Evolutionary conservation across 2,888 invertebrate genomes (phyloP), one percentile per base, ranked within the genome.

Genomic region (Metellina segmentata): DNA sequence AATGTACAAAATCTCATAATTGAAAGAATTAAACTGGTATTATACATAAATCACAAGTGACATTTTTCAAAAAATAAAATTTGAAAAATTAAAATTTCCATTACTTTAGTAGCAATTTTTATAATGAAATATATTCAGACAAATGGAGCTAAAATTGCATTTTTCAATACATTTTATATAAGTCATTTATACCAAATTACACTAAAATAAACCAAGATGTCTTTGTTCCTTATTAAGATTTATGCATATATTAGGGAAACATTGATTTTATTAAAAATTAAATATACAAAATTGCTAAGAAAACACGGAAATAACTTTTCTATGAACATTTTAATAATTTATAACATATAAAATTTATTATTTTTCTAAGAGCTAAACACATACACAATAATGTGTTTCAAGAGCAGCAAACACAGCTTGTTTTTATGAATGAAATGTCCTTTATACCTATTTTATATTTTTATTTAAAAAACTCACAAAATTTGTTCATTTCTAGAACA

Each of bases 351-450:
- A 91, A 91, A 91, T 79, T 70, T 81, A 53, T 61, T 61, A 69
- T 85, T 85, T 74, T 81, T 75, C 87, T 91, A 87, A 91, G 81
- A 87, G 61, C 91, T 91, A 87, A 81, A 91, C 89, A 87, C 51
- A 82, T 91, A 86, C 78, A 91, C 75, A 86, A 86, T 52, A 81
- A 85, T 91, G 91, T 79, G 87, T 85, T 90, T 81, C 79, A 74
- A 53, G 70, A 61, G 79, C 83, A 83, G 79, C 83, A 87, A 91
- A 83, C 91, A 91, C 91, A 82, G 61, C 82, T 52, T 52, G 70
- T 72, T 34, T 77, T 82, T n/a, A 87, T 74, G 82, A 79, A 51
- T 81, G 20, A 61, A 20, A 51, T 61, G 34, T 34, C 34, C 34
- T 34, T 51, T 75, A 70, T 61, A 89, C 48, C 20, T 72, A 83